Percentiles rank a stretch among this genome's conserved stretches.
Conservation (phyloP, 2,888 invertebrate species). For the Troides oblongomaculatus region DNA sequence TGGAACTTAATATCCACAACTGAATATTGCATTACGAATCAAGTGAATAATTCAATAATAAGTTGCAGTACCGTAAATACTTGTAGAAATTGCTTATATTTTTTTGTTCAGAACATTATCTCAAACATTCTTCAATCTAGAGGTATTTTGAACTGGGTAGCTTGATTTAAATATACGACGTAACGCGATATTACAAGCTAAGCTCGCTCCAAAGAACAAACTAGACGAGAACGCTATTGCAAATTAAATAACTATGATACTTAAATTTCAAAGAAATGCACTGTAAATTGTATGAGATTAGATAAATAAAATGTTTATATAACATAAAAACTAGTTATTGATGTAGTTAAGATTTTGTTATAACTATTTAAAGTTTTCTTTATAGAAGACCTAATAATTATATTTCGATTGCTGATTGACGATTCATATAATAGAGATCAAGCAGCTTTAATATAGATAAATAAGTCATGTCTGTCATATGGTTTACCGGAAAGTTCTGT, state of each 20-base stretch:
- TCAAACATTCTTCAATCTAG: background rate
- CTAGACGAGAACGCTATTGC: background rate
- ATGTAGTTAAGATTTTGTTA: too few species aligned
- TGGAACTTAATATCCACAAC: background rate
- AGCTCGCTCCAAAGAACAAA: background rate
- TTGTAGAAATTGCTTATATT: background rate
- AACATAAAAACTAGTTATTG: too few species aligned
- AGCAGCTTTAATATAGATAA: too few species aligned
- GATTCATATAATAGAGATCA: too few species aligned
- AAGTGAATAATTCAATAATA: background rate
- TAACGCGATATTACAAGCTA: background rate
- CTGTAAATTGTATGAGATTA: too few species aligned
- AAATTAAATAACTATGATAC: background rate
- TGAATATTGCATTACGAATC: background rate
- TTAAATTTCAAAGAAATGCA: too few species aligned
- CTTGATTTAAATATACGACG: background rate
- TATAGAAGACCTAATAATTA: too few species aligned
- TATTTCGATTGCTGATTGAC: too few species aligned
- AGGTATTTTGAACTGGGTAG: background rate
- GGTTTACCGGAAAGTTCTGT: too few species aligned
- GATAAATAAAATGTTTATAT: too few species aligned
- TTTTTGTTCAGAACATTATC: background rate
- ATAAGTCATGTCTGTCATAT: too few species aligned
- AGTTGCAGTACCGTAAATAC: background rate
- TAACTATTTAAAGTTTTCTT: too few species aligned